Conservation (phyloP, 2,888 invertebrate species). For the Clanis bilineata region DNA sequence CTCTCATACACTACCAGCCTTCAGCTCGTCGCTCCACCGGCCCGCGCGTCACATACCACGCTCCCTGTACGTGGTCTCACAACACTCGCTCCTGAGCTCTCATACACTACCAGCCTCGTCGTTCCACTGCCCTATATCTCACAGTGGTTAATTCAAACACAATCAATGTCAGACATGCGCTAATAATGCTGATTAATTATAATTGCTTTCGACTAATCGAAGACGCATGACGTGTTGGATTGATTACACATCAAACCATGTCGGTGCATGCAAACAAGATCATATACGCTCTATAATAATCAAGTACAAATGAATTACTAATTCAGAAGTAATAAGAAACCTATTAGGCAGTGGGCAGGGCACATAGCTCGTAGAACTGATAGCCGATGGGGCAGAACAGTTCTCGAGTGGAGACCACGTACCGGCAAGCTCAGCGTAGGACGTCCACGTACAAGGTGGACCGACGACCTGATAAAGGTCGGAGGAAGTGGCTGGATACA, state of each 20-base stretch:
- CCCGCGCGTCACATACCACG: neutral
- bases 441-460: too few species aligned
- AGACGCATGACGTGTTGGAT: slow-evolving; percentile 4
- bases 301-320: neutral
- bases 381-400: too few species aligned
- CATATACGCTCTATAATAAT: neutral
- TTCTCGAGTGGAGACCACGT: too few species aligned
- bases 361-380: too few species aligned
- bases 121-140: neutral
- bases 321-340: neutral
- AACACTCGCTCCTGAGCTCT: neutral
- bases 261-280: neutral
- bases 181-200: slow-evolving; percentile 9
- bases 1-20: too few species aligned
- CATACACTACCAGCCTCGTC: neutral
- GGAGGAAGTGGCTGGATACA: too few species aligned
- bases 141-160: slow-evolving; percentile 4
- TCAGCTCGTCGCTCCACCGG: neutral
- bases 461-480: too few species aligned
- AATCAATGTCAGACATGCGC: neutral
- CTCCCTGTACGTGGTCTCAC: neutral
- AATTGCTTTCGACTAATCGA: slow-evolving; percentile 12
- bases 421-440: too few species aligned
- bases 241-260: slow-evolving; percentile 9
- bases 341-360: too few species aligned